Base-by-base conservation (phyloP, 2,113 vertebrate species). In the Chaenocephalus aceratus region DNA sequence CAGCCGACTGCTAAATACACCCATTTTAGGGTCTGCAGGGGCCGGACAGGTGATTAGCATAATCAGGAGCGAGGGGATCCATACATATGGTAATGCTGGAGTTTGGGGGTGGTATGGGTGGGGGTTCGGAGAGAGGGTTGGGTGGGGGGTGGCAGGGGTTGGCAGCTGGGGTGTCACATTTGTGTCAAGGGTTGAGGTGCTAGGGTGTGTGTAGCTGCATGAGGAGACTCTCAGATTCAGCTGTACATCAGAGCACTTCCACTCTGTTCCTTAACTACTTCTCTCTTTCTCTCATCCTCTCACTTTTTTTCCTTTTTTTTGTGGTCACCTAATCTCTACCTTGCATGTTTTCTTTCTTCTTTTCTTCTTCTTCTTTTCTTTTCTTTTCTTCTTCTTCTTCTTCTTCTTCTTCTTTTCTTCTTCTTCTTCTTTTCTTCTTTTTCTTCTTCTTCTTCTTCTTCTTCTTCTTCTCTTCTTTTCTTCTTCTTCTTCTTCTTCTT, bases 1-100 rank as follows among this genome's bases (percentile, higher is more conserved):
- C 97, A 97, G 96, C 96, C 96, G 97, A 98, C 96, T 98, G 97
- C 98, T 98, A 98, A 99, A 99, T 98, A 96, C 97, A 98, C 96
- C 96, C 97, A 97, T 99, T 99, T 98, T 97, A 96, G 95, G 92
- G 93, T 94, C 96, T 94, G 95, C 96, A 84, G 96, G 96, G 96
- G 96, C 96, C 94, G 97, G 97, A 98, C 97, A 99, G 97, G 97
- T 98, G 97, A 99, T 99, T 99, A 99, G 97, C 97, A 99, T 99
- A 99, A 99, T 98, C 98, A 97, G 97, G 96, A 96, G 96, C 95
- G 94, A 89, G 97, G 94, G 96, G 91, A 95, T 92, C 97, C 96
- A 99, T 99, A 98, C 97, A 99, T 98, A 99, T 99, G 98, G 96
- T 97, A 99, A 99, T 99, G 92, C 83, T 91, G 96, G 95, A 94